Evolutionary conservation across 2,888 invertebrate species (phyloP).

Genomic region (Eucera pruinosa): DNA sequence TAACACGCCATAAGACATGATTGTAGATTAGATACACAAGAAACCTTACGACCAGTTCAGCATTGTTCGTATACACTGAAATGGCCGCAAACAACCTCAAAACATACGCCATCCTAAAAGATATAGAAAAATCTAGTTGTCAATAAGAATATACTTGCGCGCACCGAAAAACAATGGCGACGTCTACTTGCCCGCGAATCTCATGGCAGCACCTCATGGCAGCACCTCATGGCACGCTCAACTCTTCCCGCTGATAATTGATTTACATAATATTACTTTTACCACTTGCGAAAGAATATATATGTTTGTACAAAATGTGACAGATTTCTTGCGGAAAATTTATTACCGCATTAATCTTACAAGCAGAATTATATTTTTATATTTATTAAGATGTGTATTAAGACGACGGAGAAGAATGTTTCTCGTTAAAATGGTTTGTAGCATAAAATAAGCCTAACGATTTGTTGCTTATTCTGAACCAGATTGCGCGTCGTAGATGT

Average conservation of each 20-base stretch:
- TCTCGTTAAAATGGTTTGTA: slow-evolving; percentile 19
- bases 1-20: slow-evolving; percentile 49
- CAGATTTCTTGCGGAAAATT: neutral
- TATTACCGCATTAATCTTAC: neutral
- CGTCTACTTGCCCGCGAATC: slow-evolving; percentile 73
- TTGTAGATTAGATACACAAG: slow-evolving; percentile 22
- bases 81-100: neutral
- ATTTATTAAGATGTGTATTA: neutral
- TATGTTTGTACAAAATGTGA: neutral
- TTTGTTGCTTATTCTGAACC: neutral
- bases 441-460: neutral
- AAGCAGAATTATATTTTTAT: neutral
- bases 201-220: slow-evolving; percentile 66
- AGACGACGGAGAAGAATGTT: slow-evolving; percentile 25
- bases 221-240: slow-evolving; percentile 64
- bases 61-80: slow-evolving; percentile 5
- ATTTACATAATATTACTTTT: slow-evolving; percentile 71
- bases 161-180: slow-evolving; percentile 76
- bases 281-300: slow-evolving; percentile 11
- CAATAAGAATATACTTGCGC: slow-evolving; percentile 64
- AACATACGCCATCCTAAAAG: slow-evolving; percentile 1
- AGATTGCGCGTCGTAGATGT: neutral
- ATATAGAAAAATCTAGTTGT: slow-evolving; percentile 11
- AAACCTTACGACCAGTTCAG: slow-evolving; percentile 2
- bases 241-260: slow-evolving; percentile 62